These are phyloP conservation scores for Apostichopus leukothele DNA, from an alignment of 53 echinoderm and acorn worm species.

Conservation along the genomic window DNA sequence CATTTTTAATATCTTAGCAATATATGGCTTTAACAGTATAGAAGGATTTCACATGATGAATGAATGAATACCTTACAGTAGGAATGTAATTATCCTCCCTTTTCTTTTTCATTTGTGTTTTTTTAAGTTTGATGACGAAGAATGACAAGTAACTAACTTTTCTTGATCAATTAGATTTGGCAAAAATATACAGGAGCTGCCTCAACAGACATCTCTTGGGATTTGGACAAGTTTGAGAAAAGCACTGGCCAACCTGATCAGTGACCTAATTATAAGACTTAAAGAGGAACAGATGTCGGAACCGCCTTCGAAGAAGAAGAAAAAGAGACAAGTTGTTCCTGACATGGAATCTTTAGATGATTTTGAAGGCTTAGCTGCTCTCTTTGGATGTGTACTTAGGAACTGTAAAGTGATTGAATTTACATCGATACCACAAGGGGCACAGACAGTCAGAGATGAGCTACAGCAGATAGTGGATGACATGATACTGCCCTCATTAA, in stretches of 20 bases:
- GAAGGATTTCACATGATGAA: too few species aligned
- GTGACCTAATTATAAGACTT: not conserved
- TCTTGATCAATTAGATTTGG: slow-evolving; percentile 12
- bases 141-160: not conserved
- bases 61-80: too few species aligned
- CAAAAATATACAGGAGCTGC: slow-evolving; percentile 3
- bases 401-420: slow-evolving; percentile 42
- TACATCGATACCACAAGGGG: slow-evolving; percentile 11
- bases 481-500: not conserved
- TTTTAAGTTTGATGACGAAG: too few species aligned
- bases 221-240: slow-evolving; percentile 25
- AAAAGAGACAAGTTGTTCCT: not conserved
- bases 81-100: too few species aligned
- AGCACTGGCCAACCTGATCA: not conserved
- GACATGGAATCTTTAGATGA: not conserved
- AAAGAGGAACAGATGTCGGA: not conserved
- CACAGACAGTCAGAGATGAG: not conserved
- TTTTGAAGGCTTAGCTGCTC: not conserved
- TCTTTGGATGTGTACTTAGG: slow-evolving; percentile 10
- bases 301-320: slow-evolving; percentile 30
- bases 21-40: too few species aligned
- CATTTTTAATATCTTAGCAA: too few species aligned
- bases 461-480: slow-evolving; percentile 17
- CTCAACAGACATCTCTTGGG: not conserved
- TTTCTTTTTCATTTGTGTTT: too few species aligned